Evolutionary conservation across 2,888 invertebrate genomes (phyloP).

Genomic region (Cyrtodaria siliqua): DNA sequence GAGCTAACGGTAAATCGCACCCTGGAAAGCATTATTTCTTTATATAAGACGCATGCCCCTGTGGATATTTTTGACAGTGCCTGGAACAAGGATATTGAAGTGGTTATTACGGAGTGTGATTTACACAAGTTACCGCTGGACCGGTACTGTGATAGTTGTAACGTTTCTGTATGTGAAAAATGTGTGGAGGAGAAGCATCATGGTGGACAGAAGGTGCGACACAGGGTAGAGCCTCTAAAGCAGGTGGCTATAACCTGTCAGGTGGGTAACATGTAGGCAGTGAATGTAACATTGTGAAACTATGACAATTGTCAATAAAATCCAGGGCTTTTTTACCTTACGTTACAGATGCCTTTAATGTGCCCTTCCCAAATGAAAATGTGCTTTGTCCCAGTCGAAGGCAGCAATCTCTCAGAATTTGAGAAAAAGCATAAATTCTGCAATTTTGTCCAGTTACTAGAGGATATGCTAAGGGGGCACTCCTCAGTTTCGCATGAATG

Average conservation of each 20-base stretch:
- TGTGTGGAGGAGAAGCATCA: slow-evolving; percentile 48
- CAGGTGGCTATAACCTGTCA: slow-evolving; percentile 54
- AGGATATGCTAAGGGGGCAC: too few species aligned
- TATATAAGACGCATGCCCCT: slow-evolving; percentile 56
- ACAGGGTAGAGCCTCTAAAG: slow-evolving; percentile 50
- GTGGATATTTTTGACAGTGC: slow-evolving; percentile 64
- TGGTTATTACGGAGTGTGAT: slow-evolving; percentile 41
- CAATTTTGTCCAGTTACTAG: too few species aligned
- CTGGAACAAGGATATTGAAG: slow-evolving; percentile 57
- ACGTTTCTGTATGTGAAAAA: slow-evolving; percentile 53
- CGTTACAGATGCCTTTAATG: too few species aligned
- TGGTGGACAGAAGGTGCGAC: slow-evolving; percentile 23
- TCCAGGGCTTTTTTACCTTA: too few species aligned
- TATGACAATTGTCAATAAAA: too few species aligned
- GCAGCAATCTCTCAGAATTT: too few species aligned
- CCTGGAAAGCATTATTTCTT: slow-evolving; percentile 64
- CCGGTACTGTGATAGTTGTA: slow-evolving; percentile 68
- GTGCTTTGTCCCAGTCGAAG: too few species aligned
- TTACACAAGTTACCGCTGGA: slow-evolving; percentile 49
- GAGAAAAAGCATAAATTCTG: too few species aligned
- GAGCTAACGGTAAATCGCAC: slow-evolving; percentile 62
- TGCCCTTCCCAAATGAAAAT: too few species aligned
- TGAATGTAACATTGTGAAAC: too few species aligned
- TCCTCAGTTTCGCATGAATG: too few species aligned
- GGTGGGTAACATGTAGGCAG: too few species aligned